phyloP scores from a whole-genome alignment of 2,797 vertebrate genomes.

The Ptychobarbus kaznakovi region DNA sequence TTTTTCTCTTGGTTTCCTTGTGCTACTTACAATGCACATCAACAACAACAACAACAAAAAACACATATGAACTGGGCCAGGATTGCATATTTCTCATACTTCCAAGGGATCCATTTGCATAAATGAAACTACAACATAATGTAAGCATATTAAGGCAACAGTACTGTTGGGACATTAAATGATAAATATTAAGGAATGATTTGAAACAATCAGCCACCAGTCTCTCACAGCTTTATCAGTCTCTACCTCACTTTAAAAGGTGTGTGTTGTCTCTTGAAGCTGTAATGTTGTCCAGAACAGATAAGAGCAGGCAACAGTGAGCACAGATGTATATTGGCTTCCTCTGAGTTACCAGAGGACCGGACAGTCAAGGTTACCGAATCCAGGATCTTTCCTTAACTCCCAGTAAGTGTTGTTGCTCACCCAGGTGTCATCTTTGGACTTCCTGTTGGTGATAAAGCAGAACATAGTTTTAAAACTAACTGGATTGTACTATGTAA shows the following conservation, averaged over 20 bases:
- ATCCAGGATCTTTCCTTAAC: conserved; percentile 87
- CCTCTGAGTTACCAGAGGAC: conserved; percentile 86
- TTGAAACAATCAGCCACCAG: conserved; percentile 14
- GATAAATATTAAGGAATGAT: conserved; percentile 32
- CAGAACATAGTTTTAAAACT: neutral
- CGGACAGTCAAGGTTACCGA: conserved; percentile 86
- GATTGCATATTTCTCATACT: conserved; percentile 69
- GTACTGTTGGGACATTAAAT: conserved; percentile 61
- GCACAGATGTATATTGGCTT: neutral
- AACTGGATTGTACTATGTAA: neutral
- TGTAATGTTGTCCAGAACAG: conserved; percentile 31
- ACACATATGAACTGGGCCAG: conserved; percentile 30
- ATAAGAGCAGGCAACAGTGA: conserved; percentile 27
- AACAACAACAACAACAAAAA: conserved; percentile 17
- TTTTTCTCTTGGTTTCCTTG: conserved; percentile 55
- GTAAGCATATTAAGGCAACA: conserved; percentile 81
- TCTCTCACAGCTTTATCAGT: conserved; percentile 25
- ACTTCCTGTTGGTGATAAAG: conserved; percentile 80
- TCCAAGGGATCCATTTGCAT: conserved; percentile 72
- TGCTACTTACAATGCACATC: conserved; percentile 57
- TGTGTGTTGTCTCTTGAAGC: conserved; percentile 32
- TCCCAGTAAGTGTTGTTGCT: conserved; percentile 95
- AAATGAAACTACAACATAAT: conserved; percentile 68
- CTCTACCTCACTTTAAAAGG: conserved; percentile 10
- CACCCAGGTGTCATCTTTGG: conserved; percentile 90